A percentile compares a stretch with the other conserved stretches of the same genome.
Evolutionary conservation across 2,888 invertebrate species (phyloP).

Genomic region (Automeris io): DNA sequence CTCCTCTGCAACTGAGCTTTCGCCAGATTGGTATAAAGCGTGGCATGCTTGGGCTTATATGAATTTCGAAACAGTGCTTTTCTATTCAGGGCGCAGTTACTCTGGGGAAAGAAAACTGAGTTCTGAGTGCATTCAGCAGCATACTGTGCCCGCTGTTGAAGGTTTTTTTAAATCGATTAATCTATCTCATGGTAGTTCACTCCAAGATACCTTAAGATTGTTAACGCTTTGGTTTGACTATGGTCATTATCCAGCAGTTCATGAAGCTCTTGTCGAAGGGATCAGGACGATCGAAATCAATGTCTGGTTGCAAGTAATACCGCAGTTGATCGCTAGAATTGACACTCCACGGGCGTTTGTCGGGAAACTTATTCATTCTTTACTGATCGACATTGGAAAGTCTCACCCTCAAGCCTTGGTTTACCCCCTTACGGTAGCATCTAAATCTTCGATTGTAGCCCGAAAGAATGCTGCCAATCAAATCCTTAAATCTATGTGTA

Average conservation of each 20-base stretch:
- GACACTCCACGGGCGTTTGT: slow-evolving; percentile 94
- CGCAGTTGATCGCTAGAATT: slow-evolving; percentile 98
- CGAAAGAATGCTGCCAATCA: slow-evolving; percentile 95
- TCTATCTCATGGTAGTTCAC: slow-evolving; percentile 92
- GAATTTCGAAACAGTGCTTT: slow-evolving; percentile 95
- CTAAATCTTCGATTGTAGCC: slow-evolving; percentile 92
- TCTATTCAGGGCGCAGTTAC: slow-evolving; percentile 52
- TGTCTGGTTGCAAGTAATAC: slow-evolving; percentile 99
- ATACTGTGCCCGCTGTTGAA: slow-evolving; percentile 95
- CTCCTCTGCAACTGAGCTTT: slow-evolving; percentile 88
- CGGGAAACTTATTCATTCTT: slow-evolving; percentile 92
- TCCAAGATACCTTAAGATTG: slow-evolving; percentile 97
- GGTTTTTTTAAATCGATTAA: slow-evolving; percentile 98
- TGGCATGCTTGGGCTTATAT: slow-evolving; percentile 99
- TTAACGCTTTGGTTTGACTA: slow-evolving; percentile 99
- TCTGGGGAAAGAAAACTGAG: slow-evolving; percentile 31
- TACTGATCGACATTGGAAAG: slow-evolving; percentile 97
- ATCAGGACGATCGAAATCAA: slow-evolving; percentile 96
- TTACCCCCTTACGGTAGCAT: slow-evolving; percentile 97
- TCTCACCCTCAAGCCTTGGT: slow-evolving; percentile 98
- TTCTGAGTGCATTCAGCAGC: slow-evolving; percentile 80
- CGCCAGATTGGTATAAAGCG: slow-evolving; percentile 95
- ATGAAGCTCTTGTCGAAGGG: slow-evolving; percentile 94
- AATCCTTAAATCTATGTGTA: slow-evolving; percentile 96
- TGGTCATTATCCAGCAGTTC: slow-evolving; percentile 94